Percentiles rank a stretch among this genome's conserved stretches.
Evolutionary conservation across 2,797 vertebrate species (phyloP).

Genomic region (Pachyuromys duprasi): DNA sequence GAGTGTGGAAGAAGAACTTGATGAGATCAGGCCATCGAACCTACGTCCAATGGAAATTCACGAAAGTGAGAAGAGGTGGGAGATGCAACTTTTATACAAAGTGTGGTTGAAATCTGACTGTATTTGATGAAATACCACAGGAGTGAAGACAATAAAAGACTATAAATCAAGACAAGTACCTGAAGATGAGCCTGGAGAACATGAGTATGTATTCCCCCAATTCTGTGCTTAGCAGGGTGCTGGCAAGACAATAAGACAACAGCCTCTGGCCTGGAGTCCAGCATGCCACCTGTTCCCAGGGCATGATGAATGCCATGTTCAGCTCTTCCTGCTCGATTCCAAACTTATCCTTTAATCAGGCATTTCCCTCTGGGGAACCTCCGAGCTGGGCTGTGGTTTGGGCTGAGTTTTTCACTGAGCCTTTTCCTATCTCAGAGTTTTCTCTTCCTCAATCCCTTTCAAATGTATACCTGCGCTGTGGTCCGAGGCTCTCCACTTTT

Average conservation of each 20-base stretch:
- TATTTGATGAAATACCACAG: neutral
- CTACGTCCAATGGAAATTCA: neutral
- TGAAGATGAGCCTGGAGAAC: neutral
- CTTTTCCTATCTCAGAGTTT: neutral
- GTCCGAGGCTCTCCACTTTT: neutral
- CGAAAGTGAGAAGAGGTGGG: neutral
- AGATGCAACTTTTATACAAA: conserved; percentile 22
- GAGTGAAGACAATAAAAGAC: neutral
- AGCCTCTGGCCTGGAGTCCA: no score
- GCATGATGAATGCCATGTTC: neutral
- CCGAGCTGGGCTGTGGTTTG: neutral
- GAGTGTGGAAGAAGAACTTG: neutral
- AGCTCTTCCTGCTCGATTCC: neutral
- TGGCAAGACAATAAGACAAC: neutral
- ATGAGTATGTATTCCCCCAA: neutral
- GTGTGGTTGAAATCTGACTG: neutral
- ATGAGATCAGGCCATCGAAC: neutral
- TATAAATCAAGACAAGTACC: neutral
- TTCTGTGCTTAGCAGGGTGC: neutral
- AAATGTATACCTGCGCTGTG: neutral
- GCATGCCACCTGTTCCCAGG: no score
- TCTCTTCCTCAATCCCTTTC: neutral
- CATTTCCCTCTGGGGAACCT: neutral
- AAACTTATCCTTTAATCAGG: neutral
- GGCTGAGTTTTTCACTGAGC: neutral